Evolutionary conservation across 1,140 invertebrate genomes (phyloP), one percentile per base, ranked within the genome.

Genomic region (Bombus superbus): DNA sequence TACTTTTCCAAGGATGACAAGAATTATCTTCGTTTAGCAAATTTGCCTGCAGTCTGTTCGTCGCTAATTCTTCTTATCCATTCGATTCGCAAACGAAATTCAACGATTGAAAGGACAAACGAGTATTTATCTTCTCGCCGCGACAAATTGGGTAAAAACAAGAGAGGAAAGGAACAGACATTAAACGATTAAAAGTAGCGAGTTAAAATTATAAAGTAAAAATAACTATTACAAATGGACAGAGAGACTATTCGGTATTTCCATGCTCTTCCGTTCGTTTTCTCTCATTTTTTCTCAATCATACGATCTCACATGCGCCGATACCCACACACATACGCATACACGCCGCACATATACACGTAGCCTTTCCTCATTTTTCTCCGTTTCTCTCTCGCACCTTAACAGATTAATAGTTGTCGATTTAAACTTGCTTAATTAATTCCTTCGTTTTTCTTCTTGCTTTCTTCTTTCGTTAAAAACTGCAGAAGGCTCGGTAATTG

Each of bases 401-500:
- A 42, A 82, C n/a, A 38, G 18, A 11, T 47, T 3, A 28, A n/a
- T 32, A 64, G 28, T 62, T 38, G n/a, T 64, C 22, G 40, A 57
- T 74, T 64, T 9, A 15, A n/a, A 28, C 28, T 10, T 32, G 11
- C n/a, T 35, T 64, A 18, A 53, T 57, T 13, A n/a, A 76, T 73
- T 15, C 3, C 28, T 62, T 13, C 3, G n/a, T 62, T n/a, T 1
- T 25, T 25, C 32, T 32, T 44, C 32, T 47, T 32, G 8, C 1
- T 18, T 47, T 0, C 9, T 28, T 57, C 53, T 47, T 66, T 32
- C 35, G 35, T 69, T 59, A 42, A 35, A 69, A 83, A 83, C 64
- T 87, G 62, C 64, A 79, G 87, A 85, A 89, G 57, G 82, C 82
- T 83, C 75, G 75, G 32, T 68, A 47, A 64, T 73, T 80, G 72